Percentiles rank a stretch among this genome's conserved stretches.
phyloP scores from a whole-genome alignment of 2,797 vertebrate genomes.

The Parauchenoglanis punctatus region DNA sequence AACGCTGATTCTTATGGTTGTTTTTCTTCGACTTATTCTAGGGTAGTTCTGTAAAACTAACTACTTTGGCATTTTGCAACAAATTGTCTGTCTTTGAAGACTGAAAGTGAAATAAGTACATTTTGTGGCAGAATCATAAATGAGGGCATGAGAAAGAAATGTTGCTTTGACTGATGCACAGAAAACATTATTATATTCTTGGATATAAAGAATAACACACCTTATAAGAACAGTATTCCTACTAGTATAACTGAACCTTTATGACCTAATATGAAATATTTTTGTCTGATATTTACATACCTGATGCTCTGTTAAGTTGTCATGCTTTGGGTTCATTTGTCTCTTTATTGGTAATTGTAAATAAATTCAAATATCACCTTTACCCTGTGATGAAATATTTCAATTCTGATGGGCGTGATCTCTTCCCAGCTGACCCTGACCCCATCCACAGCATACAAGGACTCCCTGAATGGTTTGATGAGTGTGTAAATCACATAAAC shows the following conservation, averaged over 20 bases:
- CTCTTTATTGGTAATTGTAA: neutral
- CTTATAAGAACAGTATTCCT: neutral
- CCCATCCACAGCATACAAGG: no score
- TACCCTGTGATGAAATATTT: neutral
- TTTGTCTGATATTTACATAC: neutral
- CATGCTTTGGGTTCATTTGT: neutral
- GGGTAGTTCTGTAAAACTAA: neutral
- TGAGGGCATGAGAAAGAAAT: neutral
- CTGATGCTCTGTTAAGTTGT: neutral
- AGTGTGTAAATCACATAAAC: neutral
- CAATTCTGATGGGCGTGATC: no score
- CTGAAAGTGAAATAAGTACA: neutral
- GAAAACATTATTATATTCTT: neutral
- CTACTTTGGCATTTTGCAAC: neutral
- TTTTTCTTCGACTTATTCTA: neutral
- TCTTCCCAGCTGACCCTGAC: neutral
- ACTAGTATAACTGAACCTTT: neutral
- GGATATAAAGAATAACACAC: neutral
- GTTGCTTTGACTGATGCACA: neutral
- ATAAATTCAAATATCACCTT: neutral
- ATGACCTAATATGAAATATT: neutral
- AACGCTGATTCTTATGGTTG: neutral
- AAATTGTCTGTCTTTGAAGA: neutral
- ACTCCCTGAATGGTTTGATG: neutral
- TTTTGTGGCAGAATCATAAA: slow-evolving; percentile 3